These are phyloP conservation scores for Vulpes ferrilata DNA, from an alignment of 2,113 vertebrate genomes.

Conservation along the genomic window DNA sequence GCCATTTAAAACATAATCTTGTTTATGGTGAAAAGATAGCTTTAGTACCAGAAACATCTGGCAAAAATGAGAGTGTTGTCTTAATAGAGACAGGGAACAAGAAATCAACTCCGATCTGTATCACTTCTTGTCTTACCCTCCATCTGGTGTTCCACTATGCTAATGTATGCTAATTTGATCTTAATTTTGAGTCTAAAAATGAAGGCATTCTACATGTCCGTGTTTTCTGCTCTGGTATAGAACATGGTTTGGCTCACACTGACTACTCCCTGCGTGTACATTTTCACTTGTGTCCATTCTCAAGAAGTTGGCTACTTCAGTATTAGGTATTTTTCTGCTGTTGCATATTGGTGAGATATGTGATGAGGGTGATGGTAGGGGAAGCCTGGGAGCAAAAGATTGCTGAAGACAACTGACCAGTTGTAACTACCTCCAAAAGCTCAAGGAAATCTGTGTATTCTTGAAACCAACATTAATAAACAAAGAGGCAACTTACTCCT, in stretches of 20 bases:
- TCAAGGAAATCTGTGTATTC: slow-evolving; percentile 26
- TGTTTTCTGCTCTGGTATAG: slow-evolving; percentile 31
- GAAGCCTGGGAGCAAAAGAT: slow-evolving; percentile 26
- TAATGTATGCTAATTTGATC: not conserved
- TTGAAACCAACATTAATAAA: slow-evolving; percentile 69
- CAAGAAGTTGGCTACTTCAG: slow-evolving; percentile 45
- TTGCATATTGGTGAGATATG: not conserved
- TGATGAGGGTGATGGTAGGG: not conserved
- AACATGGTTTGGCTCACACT: not conserved
- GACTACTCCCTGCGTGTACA: not conserved
- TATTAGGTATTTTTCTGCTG: slow-evolving; percentile 51
- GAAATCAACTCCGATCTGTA: not conserved
- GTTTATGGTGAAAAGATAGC: not conserved
- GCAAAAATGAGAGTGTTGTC: not conserved
- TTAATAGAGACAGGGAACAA: not conserved
- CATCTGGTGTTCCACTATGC: not conserved
- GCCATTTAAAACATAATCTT: slow-evolving; percentile 16
- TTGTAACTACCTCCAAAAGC: slow-evolving; percentile 61
- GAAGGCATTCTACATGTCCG: not conserved
- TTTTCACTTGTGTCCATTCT: slow-evolving; percentile 40
- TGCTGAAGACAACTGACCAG: slow-evolving; percentile 37
- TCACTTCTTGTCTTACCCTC: not conserved
- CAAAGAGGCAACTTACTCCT: slow-evolving; percentile 74
- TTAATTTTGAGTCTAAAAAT: slow-evolving; percentile 23
- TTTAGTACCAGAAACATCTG: not conserved